phyloP scores from a whole-genome alignment of 2,113 vertebrate species.

The Lycaon pictus region DNA sequence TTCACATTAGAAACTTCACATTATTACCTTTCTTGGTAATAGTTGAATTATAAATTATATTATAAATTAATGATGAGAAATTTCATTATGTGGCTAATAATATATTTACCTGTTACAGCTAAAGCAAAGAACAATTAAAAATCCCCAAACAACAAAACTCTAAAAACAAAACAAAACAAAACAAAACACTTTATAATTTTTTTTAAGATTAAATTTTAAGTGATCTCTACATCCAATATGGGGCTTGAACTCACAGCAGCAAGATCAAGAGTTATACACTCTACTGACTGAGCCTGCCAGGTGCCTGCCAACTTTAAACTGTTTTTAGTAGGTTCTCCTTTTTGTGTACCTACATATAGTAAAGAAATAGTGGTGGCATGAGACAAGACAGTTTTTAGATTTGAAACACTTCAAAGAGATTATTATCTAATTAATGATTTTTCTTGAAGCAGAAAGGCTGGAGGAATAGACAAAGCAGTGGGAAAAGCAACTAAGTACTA shows the following conservation, averaged over 20 bases:
- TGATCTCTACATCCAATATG: not conserved
- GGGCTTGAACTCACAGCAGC: not conserved
- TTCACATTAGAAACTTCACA: not conserved
- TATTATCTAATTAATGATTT: not conserved
- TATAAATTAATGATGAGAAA: not conserved
- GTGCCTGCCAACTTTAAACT: not conserved
- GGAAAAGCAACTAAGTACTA: not conserved
- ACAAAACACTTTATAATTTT: not conserved
- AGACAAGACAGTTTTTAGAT: not conserved
- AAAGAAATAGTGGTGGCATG: not conserved
- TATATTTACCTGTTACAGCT: not conserved
- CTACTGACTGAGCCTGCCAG: not conserved
- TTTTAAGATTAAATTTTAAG: not conserved
- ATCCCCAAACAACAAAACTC: not conserved
- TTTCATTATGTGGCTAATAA: not conserved
- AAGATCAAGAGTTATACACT: not conserved
- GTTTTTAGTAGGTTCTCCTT: not conserved
- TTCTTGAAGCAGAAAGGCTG: not conserved
- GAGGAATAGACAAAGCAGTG: not conserved
- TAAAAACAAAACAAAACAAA: no score
- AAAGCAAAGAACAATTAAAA: not conserved
- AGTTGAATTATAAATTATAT: not conserved
- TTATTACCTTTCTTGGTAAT: not conserved
- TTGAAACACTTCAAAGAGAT: not conserved
- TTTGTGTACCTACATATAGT: not conserved